Evolutionary conservation across 2,797 vertebrate species (phyloP).

Genomic region (Sebastiscus tertius): DNA sequence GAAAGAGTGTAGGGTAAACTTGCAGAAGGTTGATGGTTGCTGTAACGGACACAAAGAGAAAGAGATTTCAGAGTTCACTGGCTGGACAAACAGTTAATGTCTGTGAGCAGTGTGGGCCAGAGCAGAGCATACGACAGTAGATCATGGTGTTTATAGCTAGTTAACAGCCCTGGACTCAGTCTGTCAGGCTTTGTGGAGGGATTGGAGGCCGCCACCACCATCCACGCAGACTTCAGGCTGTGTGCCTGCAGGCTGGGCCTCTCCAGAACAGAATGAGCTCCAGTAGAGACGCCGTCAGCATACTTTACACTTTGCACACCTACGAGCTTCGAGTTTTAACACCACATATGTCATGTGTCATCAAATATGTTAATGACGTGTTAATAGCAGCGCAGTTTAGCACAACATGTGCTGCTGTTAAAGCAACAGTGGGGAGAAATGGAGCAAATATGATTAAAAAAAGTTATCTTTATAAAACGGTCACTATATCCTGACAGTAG

Average conservation of each 20-base stretch:
- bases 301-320: neutral
- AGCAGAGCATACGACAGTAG: constrained; percentile 28
- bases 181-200: constrained; percentile 30
- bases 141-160: constrained; percentile 52
- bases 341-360: constrained; percentile 9
- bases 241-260: constrained; percentile 1
- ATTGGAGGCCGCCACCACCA: constrained; percentile 27
- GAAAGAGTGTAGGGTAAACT: neutral
- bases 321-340: neutral
- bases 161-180: constrained; percentile 43
- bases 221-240: constrained; percentile 38
- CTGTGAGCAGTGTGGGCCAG: constrained; percentile 18
- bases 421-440: neutral
- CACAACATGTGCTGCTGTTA: constrained; percentile 33
- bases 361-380: constrained; percentile 38
- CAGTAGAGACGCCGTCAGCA: neutral
- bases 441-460: too few species aligned
- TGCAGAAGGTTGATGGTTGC: neutral
- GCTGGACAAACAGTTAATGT: constrained; percentile 47
- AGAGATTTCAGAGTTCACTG: constrained; percentile 30
- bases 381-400: constrained; percentile 25
- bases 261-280: constrained; percentile 21
- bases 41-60: constrained; percentile 9
- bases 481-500: too few species aligned
- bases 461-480: too few species aligned